Evolutionary conservation across 1,140 invertebrate species (phyloP).

Genomic region (Scaptomyza graminum): DNA sequence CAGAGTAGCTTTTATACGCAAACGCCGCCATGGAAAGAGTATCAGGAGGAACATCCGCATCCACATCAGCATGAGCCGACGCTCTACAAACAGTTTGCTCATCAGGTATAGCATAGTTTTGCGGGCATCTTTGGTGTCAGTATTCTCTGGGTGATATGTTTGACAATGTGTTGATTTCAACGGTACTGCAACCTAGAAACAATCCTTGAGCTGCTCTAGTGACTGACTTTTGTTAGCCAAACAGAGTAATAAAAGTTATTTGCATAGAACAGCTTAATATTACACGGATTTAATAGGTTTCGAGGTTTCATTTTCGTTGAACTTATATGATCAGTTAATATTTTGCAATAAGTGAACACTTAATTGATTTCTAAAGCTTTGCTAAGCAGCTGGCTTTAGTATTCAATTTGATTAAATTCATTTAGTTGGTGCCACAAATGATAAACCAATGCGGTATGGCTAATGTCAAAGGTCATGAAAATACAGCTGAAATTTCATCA

Average conservation of each 20-base stretch:
- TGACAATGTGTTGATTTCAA: conserved; percentile 25
- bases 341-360: conserved; percentile 36
- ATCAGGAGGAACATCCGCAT: conserved; percentile 61
- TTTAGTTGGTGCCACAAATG: conserved; percentile 28
- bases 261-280: conserved; percentile 8
- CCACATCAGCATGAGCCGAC: conserved; percentile 19
- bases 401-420: conserved; percentile 38
- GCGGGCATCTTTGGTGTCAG: conserved; percentile 44
- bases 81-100: conserved; percentile 59
- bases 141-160: conserved; percentile 66
- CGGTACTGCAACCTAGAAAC: conserved; percentile 28
- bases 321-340: conserved; percentile 40
- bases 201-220: not conserved
- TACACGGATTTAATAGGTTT: not conserved
- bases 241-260: not conserved
- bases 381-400: conserved; percentile 14
- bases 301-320: conserved; percentile 18
- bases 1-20: conserved; percentile 81
- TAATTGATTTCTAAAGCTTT: conserved; percentile 32
- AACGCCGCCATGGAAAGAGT: conserved; percentile 83
- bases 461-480: conserved; percentile 3
- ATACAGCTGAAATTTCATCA: conserved; percentile 1
- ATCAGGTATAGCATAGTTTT: conserved; percentile 71
- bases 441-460: conserved; percentile 14
- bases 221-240: conserved; percentile 16